Conservation (phyloP, 2,113 vertebrate species). For the Leptobrachium leishanense region DNA sequence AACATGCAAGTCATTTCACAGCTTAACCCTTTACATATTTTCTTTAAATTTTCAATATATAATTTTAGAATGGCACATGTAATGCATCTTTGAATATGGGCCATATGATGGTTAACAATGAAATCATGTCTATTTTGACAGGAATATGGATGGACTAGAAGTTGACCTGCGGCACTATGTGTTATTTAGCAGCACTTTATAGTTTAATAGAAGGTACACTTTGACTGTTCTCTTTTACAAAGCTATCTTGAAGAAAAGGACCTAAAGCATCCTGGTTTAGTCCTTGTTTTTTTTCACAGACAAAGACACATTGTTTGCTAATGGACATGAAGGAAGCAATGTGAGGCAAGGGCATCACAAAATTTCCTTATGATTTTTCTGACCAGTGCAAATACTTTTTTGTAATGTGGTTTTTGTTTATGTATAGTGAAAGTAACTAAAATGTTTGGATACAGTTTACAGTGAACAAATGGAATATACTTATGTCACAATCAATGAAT, state of each 20-base stretch:
- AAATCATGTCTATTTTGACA: too few relatives aligned
- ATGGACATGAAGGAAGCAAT: constrained; percentile 1
- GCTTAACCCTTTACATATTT: background rate
- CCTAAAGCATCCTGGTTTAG: background rate
- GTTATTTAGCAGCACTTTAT: background rate
- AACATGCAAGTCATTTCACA: background rate
- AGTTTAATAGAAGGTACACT: too few relatives aligned
- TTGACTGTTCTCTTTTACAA: too few relatives aligned
- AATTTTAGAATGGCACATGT: too few relatives aligned
- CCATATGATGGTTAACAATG: too few relatives aligned
- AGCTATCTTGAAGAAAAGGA: background rate
- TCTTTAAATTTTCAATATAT: too few relatives aligned
- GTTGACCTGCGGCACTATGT: background rate
- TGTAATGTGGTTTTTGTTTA: background rate
- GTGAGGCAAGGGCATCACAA: background rate
- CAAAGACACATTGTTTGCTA: constrained; percentile 15
- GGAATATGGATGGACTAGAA: background rate
- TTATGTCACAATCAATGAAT: background rate
- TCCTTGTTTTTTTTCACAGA: background rate
- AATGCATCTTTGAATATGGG: too few relatives aligned
- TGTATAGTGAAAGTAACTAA: background rate
- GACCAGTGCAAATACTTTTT: background rate
- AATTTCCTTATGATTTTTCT: background rate
- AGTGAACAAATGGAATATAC: background rate
- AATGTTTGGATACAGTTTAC: background rate